Conservation (phyloP, 2,888 invertebrate genomes). For the Amiota communis region DNA sequence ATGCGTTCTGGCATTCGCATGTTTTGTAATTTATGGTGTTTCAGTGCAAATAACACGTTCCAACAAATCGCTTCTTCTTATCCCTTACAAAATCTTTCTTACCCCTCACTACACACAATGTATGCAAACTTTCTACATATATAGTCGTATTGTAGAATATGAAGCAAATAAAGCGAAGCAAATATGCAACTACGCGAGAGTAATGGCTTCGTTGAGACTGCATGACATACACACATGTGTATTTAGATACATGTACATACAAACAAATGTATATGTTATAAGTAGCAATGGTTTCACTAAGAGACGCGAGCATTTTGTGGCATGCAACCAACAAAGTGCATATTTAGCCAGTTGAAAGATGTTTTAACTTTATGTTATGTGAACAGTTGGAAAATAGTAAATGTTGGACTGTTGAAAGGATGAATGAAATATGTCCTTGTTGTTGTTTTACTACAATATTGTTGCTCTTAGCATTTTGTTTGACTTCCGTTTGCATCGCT, state of each 20-base stretch:
- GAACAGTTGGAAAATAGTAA: too few relatives aligned
- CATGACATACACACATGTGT: not conserved
- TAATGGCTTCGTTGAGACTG: not conserved
- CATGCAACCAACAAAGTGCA: constrained; percentile 6
- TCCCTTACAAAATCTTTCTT: not conserved
- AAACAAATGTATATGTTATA: too few relatives aligned
- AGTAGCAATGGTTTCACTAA: not conserved
- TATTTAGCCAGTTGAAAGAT: constrained; percentile 11
- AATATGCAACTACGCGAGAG: not conserved
- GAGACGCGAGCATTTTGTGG: not conserved
- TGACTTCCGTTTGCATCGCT: constrained; percentile 2
- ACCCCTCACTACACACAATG: not conserved
- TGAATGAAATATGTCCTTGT: too few relatives aligned
- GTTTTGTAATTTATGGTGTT: constrained; percentile 66
- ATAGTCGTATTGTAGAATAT: not conserved
- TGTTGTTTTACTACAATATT: not conserved
- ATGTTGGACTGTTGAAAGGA: too few relatives aligned
- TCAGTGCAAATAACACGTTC: constrained; percentile 67
- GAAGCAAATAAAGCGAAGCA: constrained; percentile 22
- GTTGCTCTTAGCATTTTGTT: not conserved
- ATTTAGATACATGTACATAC: not conserved
- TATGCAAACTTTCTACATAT: constrained; percentile 17
- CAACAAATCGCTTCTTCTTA: constrained; percentile 32
- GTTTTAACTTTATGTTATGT: constrained; percentile 17
- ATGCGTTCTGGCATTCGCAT: constrained; percentile 46